Conservation (phyloP, 2,113 vertebrate species). For the Cinclus mexicanus region DNA sequence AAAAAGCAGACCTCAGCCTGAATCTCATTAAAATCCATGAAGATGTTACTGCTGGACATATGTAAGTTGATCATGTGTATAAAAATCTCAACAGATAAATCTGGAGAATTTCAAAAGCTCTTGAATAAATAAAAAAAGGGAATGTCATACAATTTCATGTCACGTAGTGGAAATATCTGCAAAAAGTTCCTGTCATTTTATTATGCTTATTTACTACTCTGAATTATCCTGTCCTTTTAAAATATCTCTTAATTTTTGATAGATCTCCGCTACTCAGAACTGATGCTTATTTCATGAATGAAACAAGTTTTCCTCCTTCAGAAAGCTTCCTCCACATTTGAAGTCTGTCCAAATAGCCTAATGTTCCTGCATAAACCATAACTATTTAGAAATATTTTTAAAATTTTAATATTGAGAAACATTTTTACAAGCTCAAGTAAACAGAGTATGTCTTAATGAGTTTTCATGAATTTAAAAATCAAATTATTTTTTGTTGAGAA, state of each 20-base stretch:
- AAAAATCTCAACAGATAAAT: not conserved
- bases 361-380: not conserved
- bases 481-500: not conserved
- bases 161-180: not conserved
- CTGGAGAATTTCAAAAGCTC: not conserved
- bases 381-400: slow-evolving; percentile 16
- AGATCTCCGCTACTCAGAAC: not conserved
- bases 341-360: not conserved
- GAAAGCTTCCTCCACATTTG: slow-evolving; percentile 15
- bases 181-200: not conserved
- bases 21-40: not conserved
- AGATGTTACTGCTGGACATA: not conserved
- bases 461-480: not conserved
- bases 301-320: not conserved
- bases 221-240: not conserved
- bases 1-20: not conserved
- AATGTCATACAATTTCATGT: not conserved
- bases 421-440: not conserved
- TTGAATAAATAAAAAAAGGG: not conserved
- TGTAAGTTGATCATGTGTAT: not conserved
- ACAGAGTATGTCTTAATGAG: not conserved
- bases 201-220: not conserved
- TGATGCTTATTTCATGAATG: not conserved
- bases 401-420: not conserved
- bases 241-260: not conserved